These are phyloP conservation scores for Limanda limanda DNA, from an alignment of 2,113 vertebrate genomes.

Conservation along the genomic window DNA sequence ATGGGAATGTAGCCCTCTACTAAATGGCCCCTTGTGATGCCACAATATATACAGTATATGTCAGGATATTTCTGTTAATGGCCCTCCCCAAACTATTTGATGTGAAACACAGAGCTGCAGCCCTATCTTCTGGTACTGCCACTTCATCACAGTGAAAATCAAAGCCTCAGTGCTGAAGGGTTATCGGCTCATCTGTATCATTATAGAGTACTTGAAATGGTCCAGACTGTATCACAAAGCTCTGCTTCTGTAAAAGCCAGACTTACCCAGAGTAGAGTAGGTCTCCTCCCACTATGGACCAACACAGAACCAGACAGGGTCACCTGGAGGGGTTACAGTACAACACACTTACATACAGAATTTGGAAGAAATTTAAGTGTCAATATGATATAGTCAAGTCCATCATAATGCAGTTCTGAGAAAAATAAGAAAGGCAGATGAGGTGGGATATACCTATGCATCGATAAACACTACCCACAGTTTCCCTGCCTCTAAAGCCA, in stretches of 20 bases:
- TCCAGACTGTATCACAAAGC: not conserved
- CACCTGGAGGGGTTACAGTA: conserved; percentile 63
- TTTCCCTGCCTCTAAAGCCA: not conserved
- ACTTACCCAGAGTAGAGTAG: conserved; percentile 83
- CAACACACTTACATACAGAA: not conserved
- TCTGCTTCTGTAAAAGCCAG: not conserved
- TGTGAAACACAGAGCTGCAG: not conserved
- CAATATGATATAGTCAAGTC: not conserved
- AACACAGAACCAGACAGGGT: conserved; percentile 81
- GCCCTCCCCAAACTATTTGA: too few relatives aligned
- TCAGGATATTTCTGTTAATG: too few relatives aligned
- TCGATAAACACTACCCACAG: not conserved
- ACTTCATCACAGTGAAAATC: not conserved
- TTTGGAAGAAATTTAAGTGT: not conserved
- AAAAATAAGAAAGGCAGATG: not conserved
- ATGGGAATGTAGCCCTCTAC: too few relatives aligned
- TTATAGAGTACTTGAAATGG: not conserved
- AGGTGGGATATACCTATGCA: too few relatives aligned
- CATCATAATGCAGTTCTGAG: not conserved
- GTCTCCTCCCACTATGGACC: conserved; percentile 81
- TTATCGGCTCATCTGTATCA: not conserved
- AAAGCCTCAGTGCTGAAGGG: not conserved
- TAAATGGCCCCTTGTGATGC: too few relatives aligned
- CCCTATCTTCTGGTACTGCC: not conserved
- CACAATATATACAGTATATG: too few relatives aligned